Evolutionary conservation across 2,797 vertebrate species (phyloP), one percentile per base, ranked within the genome.

Genomic region (Sarcophilus harrisii): DNA sequence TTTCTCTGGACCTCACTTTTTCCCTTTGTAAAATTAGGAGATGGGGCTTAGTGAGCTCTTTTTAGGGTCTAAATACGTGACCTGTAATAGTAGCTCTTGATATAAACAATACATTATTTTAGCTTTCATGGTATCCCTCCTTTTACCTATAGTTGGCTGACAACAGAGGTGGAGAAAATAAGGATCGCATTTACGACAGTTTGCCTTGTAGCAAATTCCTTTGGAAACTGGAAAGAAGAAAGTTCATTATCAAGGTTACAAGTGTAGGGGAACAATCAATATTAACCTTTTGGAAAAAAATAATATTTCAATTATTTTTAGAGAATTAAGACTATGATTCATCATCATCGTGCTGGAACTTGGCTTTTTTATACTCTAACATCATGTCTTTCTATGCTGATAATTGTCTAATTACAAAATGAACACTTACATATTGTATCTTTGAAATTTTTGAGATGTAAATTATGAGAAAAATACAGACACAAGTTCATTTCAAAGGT

Each of bases 261-360:
- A 24, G 5, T 18, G 16, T 38, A 73, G n/a, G 5, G 30, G 14
- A n/a, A 62, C n/a, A n/a, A 32, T 66, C 5, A 66, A 16, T 66
- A 16, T 66, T n/a, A 66, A n/a, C 93, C 89, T 3, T 27, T 0
- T 81, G 16, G 16, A 92, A 97, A 90, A 95, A 92, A 95, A 95
- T 94, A 55, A 91, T 81, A 58, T 66, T 95, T 66, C 14, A n/a
- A 66, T 66, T 32, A 66, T 5, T 73, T 96, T 91, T 91, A 45
- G 94, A 95, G 89, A 94, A 95, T 55, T 73, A 96, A 91, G 60
- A 3, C 89, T 93, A 93, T 27, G 94, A 21, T 2, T 95, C n/a
- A 92, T 95, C 91, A 52, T 97, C 93, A 93, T 60, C 94, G 97
- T 94, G 14, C 49, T 52, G 93, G 93, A 90, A 94, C 92, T 73